phyloP scores from a whole-genome alignment of 1,140 invertebrate genomes.

The Spodoptera litura region DNA sequence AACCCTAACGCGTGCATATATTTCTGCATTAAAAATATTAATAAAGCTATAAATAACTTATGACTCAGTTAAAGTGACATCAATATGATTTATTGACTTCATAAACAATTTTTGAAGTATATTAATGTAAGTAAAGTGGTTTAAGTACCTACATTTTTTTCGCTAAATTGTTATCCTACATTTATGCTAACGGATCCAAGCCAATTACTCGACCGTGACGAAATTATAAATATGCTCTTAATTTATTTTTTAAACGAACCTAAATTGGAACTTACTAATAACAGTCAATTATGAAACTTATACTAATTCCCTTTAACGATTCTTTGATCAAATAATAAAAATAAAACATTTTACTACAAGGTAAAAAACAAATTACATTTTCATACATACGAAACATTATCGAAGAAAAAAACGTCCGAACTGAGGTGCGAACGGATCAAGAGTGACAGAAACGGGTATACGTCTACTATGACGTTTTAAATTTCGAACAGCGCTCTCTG shows the following conservation, averaged over 20 bases:
- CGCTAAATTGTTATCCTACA: background rate
- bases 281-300: slow-evolving; percentile 17
- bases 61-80: background rate
- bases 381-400: slow-evolving; percentile 37
- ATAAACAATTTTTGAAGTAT: slow-evolving; percentile 3
- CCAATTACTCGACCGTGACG: background rate
- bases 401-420: slow-evolving; percentile 20
- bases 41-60: slow-evolving; percentile 28
- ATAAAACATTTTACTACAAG: background rate
- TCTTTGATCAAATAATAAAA: background rate
- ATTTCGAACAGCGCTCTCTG: slow-evolving; percentile 65
- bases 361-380: slow-evolving; percentile 30
- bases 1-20: slow-evolving; percentile 21
- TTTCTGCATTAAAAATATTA: slow-evolving; percentile 19
- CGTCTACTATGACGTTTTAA: slow-evolving; percentile 68
- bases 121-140: background rate
- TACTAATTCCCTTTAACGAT: slow-evolving; percentile 7
- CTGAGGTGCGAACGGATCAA: slow-evolving; percentile 35
- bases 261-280: slow-evolving; percentile 3
- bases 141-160: background rate
- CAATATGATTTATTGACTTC: background rate
- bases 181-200: background rate
- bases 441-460: slow-evolving; percentile 74
- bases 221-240: background rate
- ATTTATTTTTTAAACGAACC: background rate